Conservation (phyloP, 1,140 invertebrate species). For the Vanessa tameamea region DNA sequence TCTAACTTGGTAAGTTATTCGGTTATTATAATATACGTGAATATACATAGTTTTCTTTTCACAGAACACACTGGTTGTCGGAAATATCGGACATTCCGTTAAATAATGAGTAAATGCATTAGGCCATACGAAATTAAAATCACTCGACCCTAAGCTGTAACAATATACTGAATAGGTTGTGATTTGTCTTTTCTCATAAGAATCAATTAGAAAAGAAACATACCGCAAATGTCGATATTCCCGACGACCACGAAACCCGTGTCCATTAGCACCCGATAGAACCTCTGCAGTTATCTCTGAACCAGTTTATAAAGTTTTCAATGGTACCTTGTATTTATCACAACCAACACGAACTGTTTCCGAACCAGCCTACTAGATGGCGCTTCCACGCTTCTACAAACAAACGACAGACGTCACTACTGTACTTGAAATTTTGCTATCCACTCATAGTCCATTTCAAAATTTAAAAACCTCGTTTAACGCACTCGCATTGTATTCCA, state of each 20-base stretch:
- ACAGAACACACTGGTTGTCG: slow-evolving; percentile 37
- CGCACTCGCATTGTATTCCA: slow-evolving; percentile 22
- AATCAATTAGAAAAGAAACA: slow-evolving; percentile 24
- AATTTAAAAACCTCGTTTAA: slow-evolving; percentile 22
- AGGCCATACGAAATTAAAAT: slow-evolving; percentile 48
- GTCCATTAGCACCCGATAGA: slow-evolving; percentile 60
- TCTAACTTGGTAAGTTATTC: slow-evolving; percentile 21
- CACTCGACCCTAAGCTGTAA: slow-evolving; percentile 20
- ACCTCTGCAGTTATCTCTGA: slow-evolving; percentile 38
- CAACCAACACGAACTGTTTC: slow-evolving; percentile 58
- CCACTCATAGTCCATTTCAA: slow-evolving; percentile 19
- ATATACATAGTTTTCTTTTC: slow-evolving; percentile 40
- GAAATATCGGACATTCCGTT: slow-evolving; percentile 56
- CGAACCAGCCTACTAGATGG: slow-evolving; percentile 45
- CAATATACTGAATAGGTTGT: slow-evolving; percentile 4
- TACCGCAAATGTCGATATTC: slow-evolving; percentile 56
- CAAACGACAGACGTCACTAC: slow-evolving; percentile 20
- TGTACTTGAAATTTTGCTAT: slow-evolving; percentile 10
- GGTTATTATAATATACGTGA: slow-evolving; percentile 32
- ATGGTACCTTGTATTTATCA: slow-evolving; percentile 48
- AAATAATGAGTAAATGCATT: slow-evolving; percentile 39
- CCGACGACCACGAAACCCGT: slow-evolving; percentile 45
- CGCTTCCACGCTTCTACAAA: slow-evolving; percentile 24
- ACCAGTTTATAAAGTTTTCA: slow-evolving; percentile 33
- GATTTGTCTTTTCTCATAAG: background rate